phyloP scores from a whole-genome alignment of 1,140 invertebrate species.

The Drosophila kikkawai region DNA sequence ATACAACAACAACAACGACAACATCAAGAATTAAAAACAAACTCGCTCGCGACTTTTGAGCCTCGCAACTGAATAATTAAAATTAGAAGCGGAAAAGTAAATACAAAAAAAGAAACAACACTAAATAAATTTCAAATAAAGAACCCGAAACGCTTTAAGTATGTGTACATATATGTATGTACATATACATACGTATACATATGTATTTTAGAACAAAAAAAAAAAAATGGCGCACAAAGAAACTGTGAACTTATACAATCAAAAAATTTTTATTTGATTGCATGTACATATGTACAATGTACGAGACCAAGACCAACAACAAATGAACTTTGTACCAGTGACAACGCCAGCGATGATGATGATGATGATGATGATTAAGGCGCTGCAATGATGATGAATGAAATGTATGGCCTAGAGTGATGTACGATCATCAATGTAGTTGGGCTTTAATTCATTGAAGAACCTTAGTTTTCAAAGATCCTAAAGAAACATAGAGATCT shows the following conservation, averaged over 20 bases:
- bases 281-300: constrained; percentile 41
- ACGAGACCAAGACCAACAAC: constrained; percentile 52
- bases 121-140: constrained; percentile 67
- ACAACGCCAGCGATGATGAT: constrained; percentile 42
- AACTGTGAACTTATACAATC: constrained; percentile 81
- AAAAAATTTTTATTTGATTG: constrained; percentile 53
- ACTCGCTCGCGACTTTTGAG: constrained; percentile 79
- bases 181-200: constrained; percentile 10
- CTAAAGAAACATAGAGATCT: not conserved
- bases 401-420: constrained; percentile 25
- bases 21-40: constrained; percentile 59
- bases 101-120: constrained; percentile 57
- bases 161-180: constrained; percentile 36
- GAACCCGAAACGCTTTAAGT: constrained; percentile 52
- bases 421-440: constrained; percentile 44
- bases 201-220: constrained; percentile 53
- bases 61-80: constrained; percentile 81
- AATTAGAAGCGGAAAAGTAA: constrained; percentile 83
- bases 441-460: constrained; percentile 2
- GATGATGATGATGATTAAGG: constrained; percentile 39
- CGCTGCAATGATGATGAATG: constrained; percentile 48
- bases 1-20: constrained; percentile 38
- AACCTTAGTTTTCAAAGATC: not conserved
- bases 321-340: constrained; percentile 79
- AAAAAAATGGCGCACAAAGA: constrained; percentile 79